These are phyloP conservation scores for Pogonophryne albipinna DNA, from an alignment of 2,797 vertebrate species.

Conservation along the genomic window DNA sequence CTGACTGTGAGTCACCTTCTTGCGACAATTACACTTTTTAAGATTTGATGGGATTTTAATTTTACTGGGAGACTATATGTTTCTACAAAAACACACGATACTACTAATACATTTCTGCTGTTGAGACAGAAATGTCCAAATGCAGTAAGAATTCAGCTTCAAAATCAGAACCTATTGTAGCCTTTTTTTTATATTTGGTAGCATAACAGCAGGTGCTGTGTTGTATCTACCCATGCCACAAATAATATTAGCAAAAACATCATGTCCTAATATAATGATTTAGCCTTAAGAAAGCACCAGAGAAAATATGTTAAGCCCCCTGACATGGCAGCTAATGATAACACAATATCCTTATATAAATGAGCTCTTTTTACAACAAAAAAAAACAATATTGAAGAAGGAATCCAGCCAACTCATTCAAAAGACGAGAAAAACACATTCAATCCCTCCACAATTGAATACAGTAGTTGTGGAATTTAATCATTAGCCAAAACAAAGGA, in stretches of 20 bases:
- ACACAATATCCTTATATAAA: constrained; percentile 74
- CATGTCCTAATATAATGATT: constrained; percentile 66
- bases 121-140: constrained; percentile 28
- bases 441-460: constrained; percentile 80
- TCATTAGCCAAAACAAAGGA: constrained; percentile 85
- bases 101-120: constrained; percentile 15
- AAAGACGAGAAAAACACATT: constrained; percentile 78
- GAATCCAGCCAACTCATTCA: constrained; percentile 74
- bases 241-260: constrained; percentile 63
- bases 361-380: constrained; percentile 66
- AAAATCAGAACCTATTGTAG: constrained; percentile 23
- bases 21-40: constrained; percentile 43
- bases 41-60: constrained; percentile 28
- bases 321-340: constrained; percentile 80
- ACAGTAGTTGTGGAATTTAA: constrained; percentile 84
- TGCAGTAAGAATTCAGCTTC: constrained; percentile 31
- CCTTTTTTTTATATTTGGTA: constrained; percentile 40
- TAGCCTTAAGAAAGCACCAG: constrained; percentile 62
- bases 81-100: not conserved
- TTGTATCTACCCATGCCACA: constrained; percentile 36
- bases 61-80: constrained; percentile 19
- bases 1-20: constrained; percentile 25
- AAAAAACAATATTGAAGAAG: constrained; percentile 60
- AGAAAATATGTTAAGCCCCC: constrained; percentile 65
- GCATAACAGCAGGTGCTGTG: constrained; percentile 40